phyloP scores from a whole-genome alignment of 2,888 invertebrate genomes.

The Steromphala cineraria region DNA sequence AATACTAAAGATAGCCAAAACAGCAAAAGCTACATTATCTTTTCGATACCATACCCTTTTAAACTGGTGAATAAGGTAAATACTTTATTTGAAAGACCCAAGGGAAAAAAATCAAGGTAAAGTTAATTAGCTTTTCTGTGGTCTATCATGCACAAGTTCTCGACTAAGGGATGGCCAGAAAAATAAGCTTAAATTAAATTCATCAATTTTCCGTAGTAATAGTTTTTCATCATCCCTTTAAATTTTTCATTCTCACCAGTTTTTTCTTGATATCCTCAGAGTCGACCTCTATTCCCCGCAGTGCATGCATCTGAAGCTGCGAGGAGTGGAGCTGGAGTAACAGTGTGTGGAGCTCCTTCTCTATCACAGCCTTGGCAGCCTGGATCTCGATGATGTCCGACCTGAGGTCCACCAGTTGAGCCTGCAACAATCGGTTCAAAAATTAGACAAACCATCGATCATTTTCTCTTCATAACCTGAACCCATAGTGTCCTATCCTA shows the following conservation, averaged over 20 bases:
- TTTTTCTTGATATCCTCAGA: slow-evolving; percentile 78
- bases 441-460: neutral
- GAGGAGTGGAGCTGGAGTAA: slow-evolving; percentile 80
- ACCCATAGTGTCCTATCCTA: too few relatives aligned
- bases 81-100: too few relatives aligned
- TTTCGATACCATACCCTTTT: too few relatives aligned
- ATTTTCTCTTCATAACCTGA: too few relatives aligned
- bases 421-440: slow-evolving; percentile 78
- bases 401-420: slow-evolving; percentile 85
- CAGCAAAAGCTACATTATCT: too few relatives aligned
- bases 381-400: slow-evolving; percentile 84
- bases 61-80: too few relatives aligned
- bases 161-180: too few relatives aligned
- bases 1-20: too few relatives aligned
- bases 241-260: slow-evolving; percentile 70
- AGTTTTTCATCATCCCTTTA: neutral
- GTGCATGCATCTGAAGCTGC: slow-evolving; percentile 78
- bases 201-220: neutral
- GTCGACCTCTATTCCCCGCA: slow-evolving; percentile 75
- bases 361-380: slow-evolving; percentile 80
- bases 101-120: too few relatives aligned
- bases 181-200: too few relatives aligned
- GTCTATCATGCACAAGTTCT: too few relatives aligned
- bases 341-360: slow-evolving; percentile 81
- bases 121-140: too few relatives aligned